Evolutionary conservation across 2,888 invertebrate genomes (phyloP), one percentile per base, ranked within the genome.

Genomic region (Lasius platythorax): DNA sequence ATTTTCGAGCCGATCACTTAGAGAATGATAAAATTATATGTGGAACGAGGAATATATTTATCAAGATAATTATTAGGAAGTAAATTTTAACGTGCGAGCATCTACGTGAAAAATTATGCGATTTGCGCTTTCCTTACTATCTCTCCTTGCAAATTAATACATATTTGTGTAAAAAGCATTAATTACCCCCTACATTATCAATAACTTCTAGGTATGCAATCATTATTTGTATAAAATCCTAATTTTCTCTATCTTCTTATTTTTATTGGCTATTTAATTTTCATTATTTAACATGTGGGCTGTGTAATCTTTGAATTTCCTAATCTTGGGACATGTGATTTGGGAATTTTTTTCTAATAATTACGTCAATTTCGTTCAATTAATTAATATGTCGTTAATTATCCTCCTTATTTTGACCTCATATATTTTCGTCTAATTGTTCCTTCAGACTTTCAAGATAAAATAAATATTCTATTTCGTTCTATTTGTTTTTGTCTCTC

Each of bases 11-110:
- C 37, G 37, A 37, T 37, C 37, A 37, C 37, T 5, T 37, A 37
- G 37, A 37, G 37, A 37, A 37, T 37, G 3, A 33, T 12, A 15
- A 46, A n/a, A 40, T 46, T 46, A 66, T 28, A n/a, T 56, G n/a
- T 40, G 46, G 15, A 30, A 43, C 73, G 58, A 81, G 73, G 8
- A 53, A 53, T 53, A 86, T 90, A 87, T 88, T 90, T 87, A 90
- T 88, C 88, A 87, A 86, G 87, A 88, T 85, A 68, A 86, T 86
- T 88, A 68, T 89, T 88, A 85, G 70, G 63, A 88, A 87, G 9
- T 46, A 50, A 12, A 23, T 23, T 23, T 23, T 53, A 23, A 28
- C 11, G 11, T 18, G 30, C 2, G 11, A 67, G 18, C 8, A 6
- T 67, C 12, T 9, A 12, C 1, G 23, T 61, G 23, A 6, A 79